Base-by-base conservation (phyloP, 2,888 invertebrate species). In the Eupithecia subumbrata region DNA sequence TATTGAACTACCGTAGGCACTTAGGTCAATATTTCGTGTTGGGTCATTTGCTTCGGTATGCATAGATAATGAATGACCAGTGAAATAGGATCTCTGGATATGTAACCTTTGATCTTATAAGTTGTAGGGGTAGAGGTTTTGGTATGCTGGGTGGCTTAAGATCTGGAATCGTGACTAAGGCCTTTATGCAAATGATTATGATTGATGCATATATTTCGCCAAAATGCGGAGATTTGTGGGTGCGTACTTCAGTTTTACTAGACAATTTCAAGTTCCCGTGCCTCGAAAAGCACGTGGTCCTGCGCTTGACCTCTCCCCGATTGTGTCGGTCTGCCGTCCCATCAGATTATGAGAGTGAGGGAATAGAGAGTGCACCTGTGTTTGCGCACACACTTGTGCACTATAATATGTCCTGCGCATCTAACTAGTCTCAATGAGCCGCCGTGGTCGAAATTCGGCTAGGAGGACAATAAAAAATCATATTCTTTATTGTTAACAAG, bases 131-230 rank as follows among this genome's bases (percentile, higher is more conserved):
- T 80, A 73, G 71, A 74, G 85, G 69, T 86, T 84, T 71, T 34
- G n/a, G 45, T 81, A 80, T 52, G 75, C 71, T 86, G 84, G 88
- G 78, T 76, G 45, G 52, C 18, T 71, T 14, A 81, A 83, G 80
- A 77, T 81, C 78, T 75, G 76, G 78, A 85, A 82, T 89, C 89
- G 88, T 90, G 90, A 90, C 90, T 84, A 82, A 83, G 63, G 79
- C 82, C 84, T 84, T 85, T 87, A 89, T 88, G 88, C 86, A 88
- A 90, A 89, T 90, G 89, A 87, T 89, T 87, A 89, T 90, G 91
- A 91, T 90, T 86, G 91, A 91, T 91, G 87, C 83, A 82, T 85
- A 86, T 87, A 87, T 86, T 87, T 88, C 83, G 85, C 84, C 86
- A 84, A 89, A 90, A 86, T 87, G 85, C 84, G 81, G 84, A 86